phyloP scores from a whole-genome alignment of 1,140 invertebrate species.

The Luehdorfia chinensis region DNA sequence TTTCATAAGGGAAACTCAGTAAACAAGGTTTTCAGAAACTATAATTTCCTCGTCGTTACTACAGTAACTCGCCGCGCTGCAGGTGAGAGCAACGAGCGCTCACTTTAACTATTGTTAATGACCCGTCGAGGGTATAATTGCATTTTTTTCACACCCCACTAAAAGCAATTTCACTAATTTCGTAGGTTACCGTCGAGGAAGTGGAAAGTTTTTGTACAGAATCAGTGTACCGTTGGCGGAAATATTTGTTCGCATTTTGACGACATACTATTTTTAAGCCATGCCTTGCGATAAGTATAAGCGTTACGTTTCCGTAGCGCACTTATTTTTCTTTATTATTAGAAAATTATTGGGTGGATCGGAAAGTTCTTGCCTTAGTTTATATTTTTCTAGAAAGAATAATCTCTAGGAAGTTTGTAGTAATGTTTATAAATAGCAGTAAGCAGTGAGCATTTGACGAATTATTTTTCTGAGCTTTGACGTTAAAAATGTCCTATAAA shows the following conservation, averaged over 20 bases:
- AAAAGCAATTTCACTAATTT: constrained; percentile 63
- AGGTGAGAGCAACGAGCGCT: constrained; percentile 31
- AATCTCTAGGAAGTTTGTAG: no score
- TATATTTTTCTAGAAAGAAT: no score
- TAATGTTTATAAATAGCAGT: no score
- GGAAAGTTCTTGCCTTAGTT: no score
- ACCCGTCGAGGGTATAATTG: constrained; percentile 62
- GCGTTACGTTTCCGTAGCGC: no score
- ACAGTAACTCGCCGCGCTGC: constrained; percentile 26
- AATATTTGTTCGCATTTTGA: constrained; percentile 5
- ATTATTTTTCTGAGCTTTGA: no score
- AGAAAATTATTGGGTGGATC: no score
- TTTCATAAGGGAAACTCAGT: constrained; percentile 8
- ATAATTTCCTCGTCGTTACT: constrained; percentile 33
- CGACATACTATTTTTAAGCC: background rate
- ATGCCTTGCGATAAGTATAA: no score
- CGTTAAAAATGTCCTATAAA: no score
- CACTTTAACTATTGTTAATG: constrained; percentile 65
- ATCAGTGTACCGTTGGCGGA: constrained; percentile 17
- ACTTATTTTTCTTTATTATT: no score
- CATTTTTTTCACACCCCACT: constrained; percentile 62
- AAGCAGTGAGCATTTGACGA: no score
- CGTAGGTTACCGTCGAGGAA: constrained; percentile 36
- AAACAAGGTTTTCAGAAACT: constrained; percentile 11
- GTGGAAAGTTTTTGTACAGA: constrained; percentile 33